Conservation (phyloP, 30 jellyfish, hydroid and myxozoan species). For the Hydractinia echinata region DNA sequence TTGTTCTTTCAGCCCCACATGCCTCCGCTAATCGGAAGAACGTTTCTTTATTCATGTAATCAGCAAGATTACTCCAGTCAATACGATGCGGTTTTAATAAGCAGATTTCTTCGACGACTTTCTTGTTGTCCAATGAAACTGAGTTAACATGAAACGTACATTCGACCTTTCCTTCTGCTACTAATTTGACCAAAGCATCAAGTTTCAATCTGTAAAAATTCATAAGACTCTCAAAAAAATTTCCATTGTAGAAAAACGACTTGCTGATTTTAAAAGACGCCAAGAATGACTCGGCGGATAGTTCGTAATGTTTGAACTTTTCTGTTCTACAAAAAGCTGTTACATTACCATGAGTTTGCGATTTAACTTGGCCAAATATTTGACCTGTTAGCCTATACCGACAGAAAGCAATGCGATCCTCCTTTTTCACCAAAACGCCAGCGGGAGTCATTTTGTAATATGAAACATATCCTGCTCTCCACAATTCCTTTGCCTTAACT, state of each 20-base stretch:
- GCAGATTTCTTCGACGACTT: neutral
- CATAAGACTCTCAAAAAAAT: neutral
- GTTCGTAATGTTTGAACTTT: neutral
- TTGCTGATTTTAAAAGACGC: neutral
- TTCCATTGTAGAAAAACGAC: neutral
- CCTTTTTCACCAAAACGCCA: neutral
- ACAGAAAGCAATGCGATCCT: constrained; percentile 1
- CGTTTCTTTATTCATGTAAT: neutral
- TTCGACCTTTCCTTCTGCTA: neutral
- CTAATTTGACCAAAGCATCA: neutral
- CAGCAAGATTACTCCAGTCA: constrained; percentile 18
- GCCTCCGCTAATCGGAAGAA: constrained; percentile 20
- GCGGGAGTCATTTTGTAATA: neutral
- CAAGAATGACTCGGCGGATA: neutral
- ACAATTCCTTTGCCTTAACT: neutral
- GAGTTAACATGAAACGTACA: neutral
- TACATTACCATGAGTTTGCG: constrained; percentile 10
- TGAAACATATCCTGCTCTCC: neutral
- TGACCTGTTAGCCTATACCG: constrained; percentile 16
- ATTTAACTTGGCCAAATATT: neutral
- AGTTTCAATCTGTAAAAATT: neutral
- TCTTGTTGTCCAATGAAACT: neutral
- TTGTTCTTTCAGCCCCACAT: neutral
- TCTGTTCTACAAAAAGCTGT: neutral
- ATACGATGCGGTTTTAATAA: neutral